phyloP scores from a whole-genome alignment of 1,140 invertebrate species.

The Spodoptera litura region DNA sequence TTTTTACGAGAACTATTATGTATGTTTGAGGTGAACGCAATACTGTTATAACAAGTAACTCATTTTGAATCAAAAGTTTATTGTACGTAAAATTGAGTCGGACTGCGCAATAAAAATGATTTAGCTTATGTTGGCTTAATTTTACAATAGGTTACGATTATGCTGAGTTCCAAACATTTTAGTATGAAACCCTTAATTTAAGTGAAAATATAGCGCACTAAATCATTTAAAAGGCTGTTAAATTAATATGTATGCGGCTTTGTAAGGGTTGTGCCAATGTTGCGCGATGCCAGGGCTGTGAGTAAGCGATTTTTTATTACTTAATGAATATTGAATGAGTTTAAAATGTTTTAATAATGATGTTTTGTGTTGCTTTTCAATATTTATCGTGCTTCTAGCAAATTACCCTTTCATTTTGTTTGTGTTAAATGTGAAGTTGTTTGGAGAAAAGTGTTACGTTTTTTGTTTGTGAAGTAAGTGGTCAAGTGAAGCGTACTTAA shows the following conservation, averaged over 20 bases:
- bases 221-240: conserved; percentile 64
- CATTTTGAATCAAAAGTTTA: conserved; percentile 35
- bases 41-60: conserved; percentile 13
- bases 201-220: conserved; percentile 63
- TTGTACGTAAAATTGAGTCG: conserved; percentile 45
- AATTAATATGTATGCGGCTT: conserved; percentile 65
- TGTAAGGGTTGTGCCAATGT: conserved; percentile 38
- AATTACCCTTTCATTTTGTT: no score
- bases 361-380: not conserved
- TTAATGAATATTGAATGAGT: conserved; percentile 20
- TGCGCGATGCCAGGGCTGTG: conserved; percentile 24
- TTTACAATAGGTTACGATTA: conserved; percentile 47
- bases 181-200: conserved; percentile 51
- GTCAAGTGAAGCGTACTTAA: no score
- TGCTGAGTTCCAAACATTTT: conserved; percentile 47
- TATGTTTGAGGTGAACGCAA: conserved; percentile 6
- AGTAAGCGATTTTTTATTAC: conserved; percentile 24
- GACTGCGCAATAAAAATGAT: conserved; percentile 44
- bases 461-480: no score
- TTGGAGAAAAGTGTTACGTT: no score
- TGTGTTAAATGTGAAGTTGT: no score
- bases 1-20: conserved; percentile 31
- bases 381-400: no score
- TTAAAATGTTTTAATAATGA: conserved; percentile 8
- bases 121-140: conserved; percentile 47